Evolutionary conservation across 2,888 invertebrate genomes (phyloP), one percentile per base, ranked within the genome.

Genomic region (Cephus spinipes): DNA sequence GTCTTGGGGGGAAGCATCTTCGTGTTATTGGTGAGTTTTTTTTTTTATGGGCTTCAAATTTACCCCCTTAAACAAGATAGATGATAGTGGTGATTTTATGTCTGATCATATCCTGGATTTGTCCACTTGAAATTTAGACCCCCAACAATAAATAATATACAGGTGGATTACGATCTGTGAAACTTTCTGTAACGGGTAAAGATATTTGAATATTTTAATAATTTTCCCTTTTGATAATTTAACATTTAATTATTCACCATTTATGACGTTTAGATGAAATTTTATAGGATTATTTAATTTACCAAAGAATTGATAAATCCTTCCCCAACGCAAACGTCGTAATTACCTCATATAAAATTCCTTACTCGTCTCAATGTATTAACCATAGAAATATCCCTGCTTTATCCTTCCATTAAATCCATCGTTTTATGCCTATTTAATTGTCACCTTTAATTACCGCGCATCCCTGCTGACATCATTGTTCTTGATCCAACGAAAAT

Each of bases 1-100:
- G 93, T 87, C 92, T 95, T 30, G 95, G 94, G 69, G 95, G 95
- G 6, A 94, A 94, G 87, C 94, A 94, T 85, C 92, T 95, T 79
- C 92, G 94, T 87, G 93, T 95, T 85, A 93, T 93, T 93, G 93
- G 95, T 94, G 89, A 92, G 92, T 86, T 82, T 75, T 40, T 40
- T n/a, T 15, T 40, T 55, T 15, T 1, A 9, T 9, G 23, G 23
- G 9, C 9, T 2, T 23, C 6, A 23, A 23, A 55, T 55, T 55
- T 55, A 9, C 6, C 23, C 1, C 23, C 55, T 55, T 55, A 55
- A 55, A 55, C 9, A 55, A 23, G 23, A 15, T 2, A 55, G 23
- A 6, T 23, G 23, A 9, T 2, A 23, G 15, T 2, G 9, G 55
- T 23, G 23, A 55, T 55, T 55, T 55, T 23, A 55, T 9, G 55